Base-by-base conservation (phyloP, 2,888 invertebrate species). In the Meiosimyza decipiens region DNA sequence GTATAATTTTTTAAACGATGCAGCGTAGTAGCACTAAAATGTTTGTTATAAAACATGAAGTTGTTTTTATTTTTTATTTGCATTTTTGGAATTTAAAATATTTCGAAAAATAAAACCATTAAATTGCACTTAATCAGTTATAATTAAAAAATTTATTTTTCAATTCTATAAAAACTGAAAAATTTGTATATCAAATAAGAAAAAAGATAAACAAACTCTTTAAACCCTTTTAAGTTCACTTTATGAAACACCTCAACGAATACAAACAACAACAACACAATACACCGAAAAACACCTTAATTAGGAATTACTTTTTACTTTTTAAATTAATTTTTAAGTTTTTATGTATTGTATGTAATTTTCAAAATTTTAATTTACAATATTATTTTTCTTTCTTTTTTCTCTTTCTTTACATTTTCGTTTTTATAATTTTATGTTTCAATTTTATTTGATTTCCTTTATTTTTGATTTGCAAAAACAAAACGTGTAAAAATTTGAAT, bases 381-480 rank as follows among this genome's bases (percentile, higher is more conserved):
- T 50, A 33, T n/a, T 59, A 50, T 65, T 68, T 62, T 71, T 73
- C 57, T 57, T 57, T 51, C 57, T 74, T 52, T 71, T 69, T 75
- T 69, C 63, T 72, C 52, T 68, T 55, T 74, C 65, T 67, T 73
- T 70, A 22, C 13, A 57, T 33, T 72, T 74, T 71, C 71, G 66
- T 72, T 62, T 63, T 72, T 71, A 62, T 55, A 18, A 15, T 62
- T 22, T 52, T 52, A 16, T n/a, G 33, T 72, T 22, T 51, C 49
- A 7, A 40, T 62, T 62, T 71, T 13, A 28, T 60, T 60, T 22
- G 33, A 40, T 60, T 18, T 33, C 9, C 40, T 51, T 64, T 22
- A 51, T 12, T 64, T 50, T 40, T 40, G 1, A 40, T 40, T 70
- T 70, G 62, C 70, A 70, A 51, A 40, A 63, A 52, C 40, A 70